Evolutionary conservation across 2,113 vertebrate genomes (phyloP), one percentile per base, ranked within the genome.

Genomic region (Cebidichthys violaceus): DNA sequence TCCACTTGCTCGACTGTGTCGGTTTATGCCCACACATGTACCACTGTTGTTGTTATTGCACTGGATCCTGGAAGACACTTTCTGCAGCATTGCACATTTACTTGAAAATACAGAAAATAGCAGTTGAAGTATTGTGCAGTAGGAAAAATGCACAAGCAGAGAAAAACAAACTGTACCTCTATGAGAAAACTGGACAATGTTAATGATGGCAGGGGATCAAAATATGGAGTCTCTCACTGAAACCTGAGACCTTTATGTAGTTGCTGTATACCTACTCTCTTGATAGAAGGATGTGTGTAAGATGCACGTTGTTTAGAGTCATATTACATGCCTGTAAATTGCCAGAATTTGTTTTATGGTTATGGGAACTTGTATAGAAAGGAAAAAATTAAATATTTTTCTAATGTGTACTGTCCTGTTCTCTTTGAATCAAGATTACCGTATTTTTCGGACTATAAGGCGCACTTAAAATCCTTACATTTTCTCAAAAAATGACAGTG

Each of bases 11-110:
- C 39, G 17, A 66, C 76, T 70, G 18, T 71, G 66, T 85, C 31
- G 31, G 6, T 77, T 81, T 61, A 47, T 81, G 22, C 65, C 35
- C 39, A 17, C 78, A 31, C 61, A 65, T 83, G 29, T 33, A 73
- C n/a, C 68, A 65, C 64, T 84, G 52, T 82, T 68, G 33, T 39
- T 84, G 71, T 75, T 79, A 74, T 85, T 90, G 77, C 86, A 91
- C 85, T 92, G 88, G 81, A 86, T 79, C 54, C 59, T 64, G 54
- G 57, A 70, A 37, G 55, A 35, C 66, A 62, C 74, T 39, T 65
- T 78, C 43, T 87, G 64, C 66, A 78, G 18, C 14, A 4, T 35
- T 75, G 61, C 76, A 88, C 33, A 62, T 47, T 73, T 80, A 89
- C 86, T 89, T 90, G 79, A 89, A 90, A 69, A 75, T 10, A 68